These are phyloP conservation scores for Etheostoma nigrum DNA, from an alignment of 2,797 vertebrate species.

Conservation along the genomic window DNA sequence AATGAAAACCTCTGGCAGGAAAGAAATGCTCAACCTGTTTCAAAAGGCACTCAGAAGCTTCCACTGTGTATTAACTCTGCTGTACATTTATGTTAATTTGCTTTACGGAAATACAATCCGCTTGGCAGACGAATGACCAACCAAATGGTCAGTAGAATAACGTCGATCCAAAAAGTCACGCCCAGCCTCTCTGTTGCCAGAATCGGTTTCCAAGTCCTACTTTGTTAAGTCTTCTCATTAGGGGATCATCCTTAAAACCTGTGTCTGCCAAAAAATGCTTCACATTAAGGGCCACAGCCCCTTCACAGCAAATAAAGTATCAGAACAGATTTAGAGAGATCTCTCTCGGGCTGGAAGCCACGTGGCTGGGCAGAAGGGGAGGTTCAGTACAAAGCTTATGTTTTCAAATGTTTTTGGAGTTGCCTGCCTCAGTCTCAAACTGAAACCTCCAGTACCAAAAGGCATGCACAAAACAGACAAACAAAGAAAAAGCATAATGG, in stretches of 20 bases:
- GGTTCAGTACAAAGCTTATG: slow-evolving; percentile 36
- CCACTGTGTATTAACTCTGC: slow-evolving; percentile 12
- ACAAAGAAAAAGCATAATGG: slow-evolving; percentile 4
- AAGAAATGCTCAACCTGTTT: slow-evolving; percentile 9
- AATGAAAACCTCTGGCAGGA: slow-evolving; percentile 19
- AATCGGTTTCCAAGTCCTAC: slow-evolving; percentile 35
- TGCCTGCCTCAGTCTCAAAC: not conserved
- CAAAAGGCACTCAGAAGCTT: slow-evolving; percentile 25
- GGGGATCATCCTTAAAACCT: slow-evolving; percentile 61
- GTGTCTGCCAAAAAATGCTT: slow-evolving; percentile 31
- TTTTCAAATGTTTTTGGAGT: slow-evolving; percentile 46
- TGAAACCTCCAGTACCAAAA: slow-evolving; percentile 1
- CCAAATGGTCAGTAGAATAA: slow-evolving; percentile 28
- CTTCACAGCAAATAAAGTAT: slow-evolving; percentile 39
- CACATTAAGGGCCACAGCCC: slow-evolving; percentile 31
- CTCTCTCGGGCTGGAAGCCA: slow-evolving; percentile 52
- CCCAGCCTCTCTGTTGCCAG: slow-evolving; percentile 33
- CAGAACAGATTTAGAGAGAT: slow-evolving; percentile 63
- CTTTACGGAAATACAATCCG: slow-evolving; percentile 31
- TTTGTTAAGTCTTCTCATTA: slow-evolving; percentile 43
- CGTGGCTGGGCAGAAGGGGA: slow-evolving; percentile 9
- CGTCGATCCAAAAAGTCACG: slow-evolving; percentile 27
- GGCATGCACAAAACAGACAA: not conserved
- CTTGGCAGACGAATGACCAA: slow-evolving; percentile 41
- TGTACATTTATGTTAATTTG: slow-evolving; percentile 42